These are phyloP conservation scores for Maconellicoccus hirsutus DNA, from an alignment of 1,140 invertebrate species.

Conservation along the genomic window DNA sequence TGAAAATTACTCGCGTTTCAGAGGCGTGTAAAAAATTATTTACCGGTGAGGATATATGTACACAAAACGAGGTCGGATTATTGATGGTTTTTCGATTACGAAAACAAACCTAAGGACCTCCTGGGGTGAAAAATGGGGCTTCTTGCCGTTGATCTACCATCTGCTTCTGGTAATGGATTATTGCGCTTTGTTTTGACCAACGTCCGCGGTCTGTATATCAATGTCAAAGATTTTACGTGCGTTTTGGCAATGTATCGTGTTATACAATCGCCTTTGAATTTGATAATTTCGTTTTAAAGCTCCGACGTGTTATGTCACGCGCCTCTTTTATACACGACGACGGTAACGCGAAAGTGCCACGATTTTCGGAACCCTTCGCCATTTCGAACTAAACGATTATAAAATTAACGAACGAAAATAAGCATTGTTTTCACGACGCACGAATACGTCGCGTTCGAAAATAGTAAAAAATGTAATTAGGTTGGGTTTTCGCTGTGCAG, in stretches of 20 bases:
- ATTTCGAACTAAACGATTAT: neutral
- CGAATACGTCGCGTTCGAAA: neutral
- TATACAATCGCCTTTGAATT: neutral
- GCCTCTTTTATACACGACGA: neutral
- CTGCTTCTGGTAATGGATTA: neutral
- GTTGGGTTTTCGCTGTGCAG: neutral
- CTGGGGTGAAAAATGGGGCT: neutral
- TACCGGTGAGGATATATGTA: no score
- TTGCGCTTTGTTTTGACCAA: neutral
- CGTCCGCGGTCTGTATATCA: neutral
- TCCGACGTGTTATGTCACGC: neutral
- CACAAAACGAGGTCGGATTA: no score
- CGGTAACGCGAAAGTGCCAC: no score
- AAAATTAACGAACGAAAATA: neutral
- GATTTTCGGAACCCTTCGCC: neutral
- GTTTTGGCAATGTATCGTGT: neutral
- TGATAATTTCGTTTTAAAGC: neutral
- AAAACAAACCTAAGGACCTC: neutral
- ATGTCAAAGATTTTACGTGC: neutral
- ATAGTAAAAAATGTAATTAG: no score
- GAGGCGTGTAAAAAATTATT: no score
- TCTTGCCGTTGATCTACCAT: neutral
- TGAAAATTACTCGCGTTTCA: no score
- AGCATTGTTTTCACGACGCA: neutral
- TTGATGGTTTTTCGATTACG: neutral